These are phyloP conservation scores for Bombyx mandarina DNA, from an alignment of 1,140 invertebrate genomes.

Conservation along the genomic window DNA sequence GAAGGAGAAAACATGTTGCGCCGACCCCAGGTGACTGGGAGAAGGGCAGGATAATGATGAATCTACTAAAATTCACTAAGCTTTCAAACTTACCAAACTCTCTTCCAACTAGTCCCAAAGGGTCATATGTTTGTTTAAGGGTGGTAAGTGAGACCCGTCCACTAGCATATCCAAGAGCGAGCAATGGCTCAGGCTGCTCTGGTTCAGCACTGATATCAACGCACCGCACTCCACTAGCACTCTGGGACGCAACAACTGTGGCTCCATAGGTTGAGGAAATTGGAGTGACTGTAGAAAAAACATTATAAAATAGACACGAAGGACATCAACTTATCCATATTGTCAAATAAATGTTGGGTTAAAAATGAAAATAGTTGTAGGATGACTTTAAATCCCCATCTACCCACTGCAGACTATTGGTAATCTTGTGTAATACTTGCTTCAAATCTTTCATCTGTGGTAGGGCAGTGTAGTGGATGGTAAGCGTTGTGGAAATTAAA, in stretches of 20 bases:
- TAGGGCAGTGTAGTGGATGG: too few species aligned
- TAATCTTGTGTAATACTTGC: too few species aligned
- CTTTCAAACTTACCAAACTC: slow-evolving; percentile 78
- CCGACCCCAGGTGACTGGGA: too few species aligned
- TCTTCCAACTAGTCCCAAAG: slow-evolving; percentile 77
- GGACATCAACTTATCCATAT: not conserved
- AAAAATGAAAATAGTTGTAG: too few species aligned
- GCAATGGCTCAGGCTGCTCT: slow-evolving; percentile 80
- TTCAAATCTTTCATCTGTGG: too few species aligned
- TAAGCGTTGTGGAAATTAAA: too few species aligned
- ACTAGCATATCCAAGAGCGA: slow-evolving; percentile 88
- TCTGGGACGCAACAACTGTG: slow-evolving; percentile 74
- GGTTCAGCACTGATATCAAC: slow-evolving; percentile 81
- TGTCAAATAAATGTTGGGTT: too few species aligned
- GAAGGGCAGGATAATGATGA: too few species aligned
- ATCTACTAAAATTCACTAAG: too few species aligned
- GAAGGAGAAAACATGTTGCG: too few species aligned
- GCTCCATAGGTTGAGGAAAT: slow-evolving; percentile 78
- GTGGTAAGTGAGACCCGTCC: slow-evolving; percentile 87
- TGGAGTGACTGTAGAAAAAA: slow-evolving; percentile 71
- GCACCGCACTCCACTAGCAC: slow-evolving; percentile 49
- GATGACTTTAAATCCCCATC: too few species aligned
- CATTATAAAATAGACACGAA: not conserved
- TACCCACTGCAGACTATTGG: too few species aligned
- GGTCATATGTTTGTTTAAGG: slow-evolving; percentile 81